These are phyloP conservation scores for Abramis brama DNA, from an alignment of 2,113 vertebrate species.

Conservation along the genomic window DNA sequence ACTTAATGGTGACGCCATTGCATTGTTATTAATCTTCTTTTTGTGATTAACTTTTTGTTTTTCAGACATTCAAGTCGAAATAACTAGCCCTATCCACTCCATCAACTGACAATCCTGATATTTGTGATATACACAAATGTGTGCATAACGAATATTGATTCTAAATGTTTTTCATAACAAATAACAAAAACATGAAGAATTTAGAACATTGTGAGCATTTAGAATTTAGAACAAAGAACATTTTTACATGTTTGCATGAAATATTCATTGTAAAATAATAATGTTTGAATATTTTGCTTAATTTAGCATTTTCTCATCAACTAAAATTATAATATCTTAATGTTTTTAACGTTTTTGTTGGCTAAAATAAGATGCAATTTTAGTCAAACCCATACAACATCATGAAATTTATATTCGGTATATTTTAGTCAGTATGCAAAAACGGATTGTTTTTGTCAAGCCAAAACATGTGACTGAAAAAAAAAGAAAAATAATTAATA, in stretches of 20 bases:
- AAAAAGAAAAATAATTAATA: too few relatives aligned
- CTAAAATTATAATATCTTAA: too few relatives aligned
- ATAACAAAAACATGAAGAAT: neutral
- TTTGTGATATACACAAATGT: neutral
- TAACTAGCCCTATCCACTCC: neutral
- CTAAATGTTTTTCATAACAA: neutral
- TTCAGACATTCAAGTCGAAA: neutral
- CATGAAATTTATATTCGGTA: too few relatives aligned
- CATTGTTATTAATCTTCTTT: slow-evolving; percentile 9
- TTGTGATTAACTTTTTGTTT: neutral
- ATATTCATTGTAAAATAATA: too few relatives aligned
- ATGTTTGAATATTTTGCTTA: neutral
- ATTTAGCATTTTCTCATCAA: neutral
- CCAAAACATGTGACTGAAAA: too few relatives aligned
- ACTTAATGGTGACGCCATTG: slow-evolving; percentile 6
- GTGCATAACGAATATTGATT: neutral
- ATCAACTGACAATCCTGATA: neutral
- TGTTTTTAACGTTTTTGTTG: too few relatives aligned
- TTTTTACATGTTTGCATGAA: neutral
- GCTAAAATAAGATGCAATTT: too few relatives aligned
- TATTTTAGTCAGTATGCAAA: too few relatives aligned
- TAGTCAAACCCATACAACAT: too few relatives aligned
- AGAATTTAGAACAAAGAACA: too few relatives aligned
- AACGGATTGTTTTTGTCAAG: too few relatives aligned
- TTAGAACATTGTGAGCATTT: neutral